Base-by-base conservation (phyloP, 1,140 invertebrate genomes). In the Dolichoris vasculosae region DNA sequence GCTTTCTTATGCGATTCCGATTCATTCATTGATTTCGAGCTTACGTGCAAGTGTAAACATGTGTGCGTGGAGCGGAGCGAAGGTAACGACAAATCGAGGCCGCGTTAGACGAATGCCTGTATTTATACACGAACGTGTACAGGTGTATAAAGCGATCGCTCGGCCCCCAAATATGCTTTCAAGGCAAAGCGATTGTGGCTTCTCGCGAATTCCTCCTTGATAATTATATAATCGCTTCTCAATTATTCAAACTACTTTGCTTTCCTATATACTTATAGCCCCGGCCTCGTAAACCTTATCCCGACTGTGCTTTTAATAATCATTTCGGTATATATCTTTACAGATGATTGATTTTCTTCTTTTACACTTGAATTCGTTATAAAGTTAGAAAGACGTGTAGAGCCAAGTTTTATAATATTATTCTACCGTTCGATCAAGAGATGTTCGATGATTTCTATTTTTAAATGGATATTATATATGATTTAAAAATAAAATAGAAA, bases 1-100 rank as follows among this genome's bases (percentile, higher is more conserved):
- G 23, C 55, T 76, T 30, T 32, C 46, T 51, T 76, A 9, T 13
- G 55, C 20, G 69, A n/a, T 17, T 30, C 11, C 59, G 82, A 84
- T 84, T 11, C 73, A 67, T 77, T 76, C 75, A 78, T 84, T 67
- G 82, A 84, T 84, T 84, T n/a, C 0, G 48, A 17, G 64, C 30
- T 23, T 15, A 32, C 59, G 46, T 26, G 76, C 17, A 8, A 1
- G 17, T 30, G 23, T 32, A 30, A 13, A 30, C 20, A 48, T 6
- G 43, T 32, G 26, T 51, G 23, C 1, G 32, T 11, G 38, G 43
- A 63, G 35, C 20, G 23, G 11, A 40, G 59, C 69, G 81, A 83
- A 76, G 71, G 71, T 83, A 64, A 83, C 3, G 82, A 83, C n/a
- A 75, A 82, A 83, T 83, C 71, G 82, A 83, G 82, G 82, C 48